Evolutionary conservation across 2,797 vertebrate genomes (phyloP).

Genomic region (Remorina albescens): DNA sequence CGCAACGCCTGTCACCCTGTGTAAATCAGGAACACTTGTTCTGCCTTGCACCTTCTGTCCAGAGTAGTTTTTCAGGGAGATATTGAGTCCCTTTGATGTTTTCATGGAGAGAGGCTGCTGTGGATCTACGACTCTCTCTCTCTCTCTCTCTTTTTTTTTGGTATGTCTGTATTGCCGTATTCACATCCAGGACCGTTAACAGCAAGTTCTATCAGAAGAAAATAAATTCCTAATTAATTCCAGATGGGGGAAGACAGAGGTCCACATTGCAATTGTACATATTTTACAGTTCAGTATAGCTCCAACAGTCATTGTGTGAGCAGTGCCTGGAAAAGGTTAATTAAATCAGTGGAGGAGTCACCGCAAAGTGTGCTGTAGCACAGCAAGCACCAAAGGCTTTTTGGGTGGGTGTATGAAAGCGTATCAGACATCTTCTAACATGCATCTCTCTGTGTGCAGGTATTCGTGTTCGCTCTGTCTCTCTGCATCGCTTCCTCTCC

Average conservation of each 20-base stretch:
- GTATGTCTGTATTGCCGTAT: slow-evolving; percentile 3
- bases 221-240: slow-evolving; percentile 35
- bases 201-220: slow-evolving; percentile 13
- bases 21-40: slow-evolving; percentile 51
- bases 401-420: slow-evolving; percentile 75
- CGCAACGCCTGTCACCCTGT: slow-evolving; percentile 55
- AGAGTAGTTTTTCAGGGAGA: slow-evolving; percentile 28
- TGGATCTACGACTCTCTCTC: not conserved
- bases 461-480: slow-evolving; percentile 45
- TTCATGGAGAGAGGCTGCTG: slow-evolving; percentile 23
- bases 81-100: slow-evolving; percentile 43
- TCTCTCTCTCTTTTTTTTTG: too few relatives aligned
- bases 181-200: slow-evolving; percentile 33
- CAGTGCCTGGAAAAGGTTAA: slow-evolving; percentile 77
- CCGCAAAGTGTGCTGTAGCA: slow-evolving; percentile 66
- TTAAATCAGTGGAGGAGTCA: slow-evolving; percentile 76
- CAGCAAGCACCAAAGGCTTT: slow-evolving; percentile 73
- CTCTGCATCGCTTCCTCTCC: slow-evolving; percentile 36
- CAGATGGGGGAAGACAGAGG: slow-evolving; percentile 54
- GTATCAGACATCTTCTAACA: slow-evolving; percentile 61
- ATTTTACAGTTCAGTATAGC: slow-evolving; percentile 50
- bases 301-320: slow-evolving; percentile 63
- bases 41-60: slow-evolving; percentile 45
- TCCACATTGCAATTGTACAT: slow-evolving; percentile 30
- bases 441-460: slow-evolving; percentile 53